Conservation (phyloP, 1,140 invertebrate genomes). For the Scylla paramamosain region DNA sequence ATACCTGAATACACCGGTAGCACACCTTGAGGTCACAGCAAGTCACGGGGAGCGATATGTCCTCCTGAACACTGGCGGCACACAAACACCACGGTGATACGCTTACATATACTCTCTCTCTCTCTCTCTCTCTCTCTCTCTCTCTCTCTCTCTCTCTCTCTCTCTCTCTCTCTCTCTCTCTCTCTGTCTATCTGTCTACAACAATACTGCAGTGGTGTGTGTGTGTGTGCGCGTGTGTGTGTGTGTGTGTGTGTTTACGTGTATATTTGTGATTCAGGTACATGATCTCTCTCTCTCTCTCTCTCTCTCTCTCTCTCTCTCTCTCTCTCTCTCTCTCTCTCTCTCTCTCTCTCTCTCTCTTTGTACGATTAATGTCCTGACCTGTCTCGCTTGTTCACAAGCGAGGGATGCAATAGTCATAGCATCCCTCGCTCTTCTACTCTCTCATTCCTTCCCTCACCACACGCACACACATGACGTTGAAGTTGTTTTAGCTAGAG, state of each 20-base stretch:
- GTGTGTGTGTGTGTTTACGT: constrained; percentile 41
- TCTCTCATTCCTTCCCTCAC: background rate
- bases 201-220: background rate
- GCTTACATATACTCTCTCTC: background rate
- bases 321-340: background rate
- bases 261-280: constrained; percentile 13
- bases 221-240: constrained; percentile 1
- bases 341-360: background rate
- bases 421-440: background rate
- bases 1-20: no score
- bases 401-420: background rate
- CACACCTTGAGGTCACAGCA: no score
- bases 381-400: background rate
- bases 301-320: no score
- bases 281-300: no score
- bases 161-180: no score
- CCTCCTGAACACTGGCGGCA: background rate
- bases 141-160: no score
- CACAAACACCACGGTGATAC: background rate
- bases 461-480: no score
- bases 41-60: background rate
- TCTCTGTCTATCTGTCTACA: no score
- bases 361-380: background rate
- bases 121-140: background rate
- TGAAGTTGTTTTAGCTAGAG: no score